Conservation (phyloP, 2,113 vertebrate genomes). For the Cynocephalus volans region DNA sequence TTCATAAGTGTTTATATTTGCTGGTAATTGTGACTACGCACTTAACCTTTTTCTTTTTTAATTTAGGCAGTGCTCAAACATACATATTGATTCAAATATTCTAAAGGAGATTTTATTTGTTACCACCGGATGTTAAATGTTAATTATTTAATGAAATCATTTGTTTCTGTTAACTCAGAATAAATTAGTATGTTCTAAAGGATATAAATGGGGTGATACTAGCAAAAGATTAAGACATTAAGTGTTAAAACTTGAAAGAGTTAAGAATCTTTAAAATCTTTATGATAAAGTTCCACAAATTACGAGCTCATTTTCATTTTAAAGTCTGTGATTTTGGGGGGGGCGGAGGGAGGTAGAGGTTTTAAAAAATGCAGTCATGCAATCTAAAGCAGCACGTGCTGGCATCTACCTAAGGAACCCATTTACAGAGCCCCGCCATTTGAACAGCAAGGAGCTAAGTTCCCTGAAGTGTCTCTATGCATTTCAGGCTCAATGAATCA, state of each 20-base stretch:
- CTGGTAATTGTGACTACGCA: not conserved
- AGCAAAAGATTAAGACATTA: not conserved
- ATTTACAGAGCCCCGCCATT: conserved; percentile 71
- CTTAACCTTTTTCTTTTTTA: not conserved
- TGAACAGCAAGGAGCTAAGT: conserved; percentile 70
- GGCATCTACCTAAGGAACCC: conserved; percentile 61
- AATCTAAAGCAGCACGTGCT: conserved; percentile 50
- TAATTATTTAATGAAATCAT: not conserved
- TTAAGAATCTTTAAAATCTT: not conserved
- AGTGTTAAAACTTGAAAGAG: not conserved
- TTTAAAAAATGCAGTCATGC: conserved; percentile 49
- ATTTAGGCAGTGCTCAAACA: not conserved
- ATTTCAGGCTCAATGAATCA: conserved; percentile 74
- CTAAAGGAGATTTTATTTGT: not conserved
- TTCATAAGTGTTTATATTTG: not conserved
- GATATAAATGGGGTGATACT: not conserved
- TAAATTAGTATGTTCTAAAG: not conserved
- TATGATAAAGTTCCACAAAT: not conserved
- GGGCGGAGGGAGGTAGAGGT: no score
- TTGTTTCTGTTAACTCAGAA: not conserved
- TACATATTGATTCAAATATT: not conserved
- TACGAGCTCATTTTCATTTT: not conserved
- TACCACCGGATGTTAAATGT: not conserved
- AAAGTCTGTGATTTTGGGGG: not conserved
- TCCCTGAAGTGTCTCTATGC: conserved; percentile 70